Base-by-base conservation (phyloP, 30 jellyfish, hydroid and myxozoan genomes). In the Aurelia aurita complex sp. Pacific region DNA sequence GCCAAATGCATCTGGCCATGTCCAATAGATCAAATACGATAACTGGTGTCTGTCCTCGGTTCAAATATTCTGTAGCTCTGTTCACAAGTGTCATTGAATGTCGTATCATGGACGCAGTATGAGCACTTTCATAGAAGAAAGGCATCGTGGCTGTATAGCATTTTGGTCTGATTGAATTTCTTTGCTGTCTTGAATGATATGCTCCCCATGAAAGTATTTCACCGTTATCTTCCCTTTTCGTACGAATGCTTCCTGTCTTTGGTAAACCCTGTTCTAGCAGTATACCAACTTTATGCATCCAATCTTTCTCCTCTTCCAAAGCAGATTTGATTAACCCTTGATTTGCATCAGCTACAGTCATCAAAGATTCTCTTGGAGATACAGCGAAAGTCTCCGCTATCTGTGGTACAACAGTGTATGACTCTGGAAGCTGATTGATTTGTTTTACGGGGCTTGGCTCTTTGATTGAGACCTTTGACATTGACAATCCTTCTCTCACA, bases 21-120 rank as follows among this genome's bases (percentile, higher is more conserved):
- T 72, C 82, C 82, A 72, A 13, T 0, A 3, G 92, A 72, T 40
- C 86, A 36, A 64, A 79, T 15, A 43, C 68, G 38, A 65, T 43
- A 12, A 76, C 87, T 62, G 89, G 86, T 13, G 55, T 55, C 66
- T 79, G 89, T 16, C 89, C 89, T n/a, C 74, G 86, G 69, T 79
- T 68, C 16, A 79, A 35, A 65, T 32, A 23, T 13, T 64, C 88
- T 3, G 66, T 71, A 36, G 89, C 89, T 35, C 50, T 17, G 33
- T 79, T 79, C 32, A 79, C 72, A 79, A 35, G 36, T 29, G 14
- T 18, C 66, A 88, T 38, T 33, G 34, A 71, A 79, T 79, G 35
- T 72, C 89, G 13, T 29, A 19, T 15, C 88, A 79, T 46, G 5
- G 64, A 32, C 3, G 89, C 64, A 12, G 29, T 14, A 15, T 79